A percentile compares a stretch with the other conserved stretches of the same genome.
Evolutionary conservation across 2,797 vertebrate genomes (phyloP).

Genomic region (Schizopygopsis malacanthus): DNA sequence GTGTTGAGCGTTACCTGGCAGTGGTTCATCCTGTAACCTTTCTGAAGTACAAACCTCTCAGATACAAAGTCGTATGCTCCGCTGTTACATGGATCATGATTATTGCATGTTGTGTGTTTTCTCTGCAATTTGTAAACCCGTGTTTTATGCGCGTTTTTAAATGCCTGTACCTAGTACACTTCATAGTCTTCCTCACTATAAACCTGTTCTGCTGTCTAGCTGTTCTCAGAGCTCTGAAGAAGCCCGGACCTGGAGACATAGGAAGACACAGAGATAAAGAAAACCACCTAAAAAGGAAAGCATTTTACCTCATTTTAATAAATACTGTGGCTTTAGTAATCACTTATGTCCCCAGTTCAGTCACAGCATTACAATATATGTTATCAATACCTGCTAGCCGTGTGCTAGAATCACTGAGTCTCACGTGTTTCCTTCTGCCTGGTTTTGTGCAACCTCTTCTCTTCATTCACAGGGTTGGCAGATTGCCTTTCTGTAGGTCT

Average conservation of each 20-base stretch:
- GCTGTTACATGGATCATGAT: conserved; percentile 42
- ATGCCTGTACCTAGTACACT: not conserved
- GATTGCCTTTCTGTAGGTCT: conserved; percentile 11
- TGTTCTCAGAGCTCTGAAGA: conserved; percentile 52
- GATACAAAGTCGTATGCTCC: conserved; percentile 32
- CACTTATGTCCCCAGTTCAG: conserved; percentile 37
- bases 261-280: conserved; percentile 41
- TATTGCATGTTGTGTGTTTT: not conserved
- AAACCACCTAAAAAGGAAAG: conserved; percentile 49
- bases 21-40: conserved; percentile 57
- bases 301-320: conserved; percentile 49
- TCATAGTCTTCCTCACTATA: conserved; percentile 7
- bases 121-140: not conserved
- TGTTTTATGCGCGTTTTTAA: not conserved
- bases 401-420: not conserved
- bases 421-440: not conserved
- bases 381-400: not conserved
- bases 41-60: conserved; percentile 51
- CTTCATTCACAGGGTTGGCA: conserved; percentile 27
- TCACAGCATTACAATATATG: conserved; percentile 19
- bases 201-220: conserved; percentile 48
- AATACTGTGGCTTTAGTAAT: conserved; percentile 6
- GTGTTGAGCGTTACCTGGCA: conserved; percentile 56
- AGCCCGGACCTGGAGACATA: conserved; percentile 41
- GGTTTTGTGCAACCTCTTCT: conserved; percentile 36